Conservation (phyloP, 2,113 vertebrate species). For the Pangasianodon hypophthalmus region DNA sequence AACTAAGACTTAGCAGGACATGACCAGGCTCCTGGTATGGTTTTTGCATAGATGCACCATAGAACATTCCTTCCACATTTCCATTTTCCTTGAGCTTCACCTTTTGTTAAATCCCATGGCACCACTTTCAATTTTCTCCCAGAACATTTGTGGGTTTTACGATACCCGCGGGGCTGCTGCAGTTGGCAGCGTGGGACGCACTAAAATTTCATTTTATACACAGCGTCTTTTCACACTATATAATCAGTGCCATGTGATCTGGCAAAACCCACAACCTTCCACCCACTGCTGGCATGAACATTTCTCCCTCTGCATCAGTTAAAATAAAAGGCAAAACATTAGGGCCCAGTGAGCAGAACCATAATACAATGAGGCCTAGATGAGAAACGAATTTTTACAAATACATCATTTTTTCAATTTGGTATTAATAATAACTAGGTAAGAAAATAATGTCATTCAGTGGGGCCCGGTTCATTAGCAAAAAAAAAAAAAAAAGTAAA, state of each 20-base stretch:
- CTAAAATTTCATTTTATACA: slow-evolving; percentile 7
- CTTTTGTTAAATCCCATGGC: not conserved
- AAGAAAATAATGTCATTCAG: not conserved
- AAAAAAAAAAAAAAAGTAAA: not conserved
- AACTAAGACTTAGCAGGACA: not conserved
- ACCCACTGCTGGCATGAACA: not conserved
- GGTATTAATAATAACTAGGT: not conserved
- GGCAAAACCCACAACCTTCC: slow-evolving; percentile 13
- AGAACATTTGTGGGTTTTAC: not conserved
- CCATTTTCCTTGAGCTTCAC: not conserved
- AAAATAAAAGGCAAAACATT: not conserved
- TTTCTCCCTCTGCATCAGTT: not conserved
- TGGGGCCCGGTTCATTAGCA: not conserved
- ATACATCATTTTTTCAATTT: not conserved
- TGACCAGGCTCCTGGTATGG: not conserved
- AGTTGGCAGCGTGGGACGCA: not conserved
- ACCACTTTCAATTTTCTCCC: not conserved
- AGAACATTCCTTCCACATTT: not conserved
- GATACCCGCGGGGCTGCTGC: not conserved
- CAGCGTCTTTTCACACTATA: slow-evolving; percentile 11
- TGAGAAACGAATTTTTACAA: not conserved
- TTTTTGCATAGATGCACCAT: not conserved
- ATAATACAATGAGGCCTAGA: not conserved
- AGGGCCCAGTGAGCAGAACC: not conserved
- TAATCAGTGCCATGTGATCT: slow-evolving; percentile 21